These are phyloP conservation scores for Oryctes rhinoceros DNA, from an alignment of 1,140 invertebrate species.

Conservation along the genomic window DNA sequence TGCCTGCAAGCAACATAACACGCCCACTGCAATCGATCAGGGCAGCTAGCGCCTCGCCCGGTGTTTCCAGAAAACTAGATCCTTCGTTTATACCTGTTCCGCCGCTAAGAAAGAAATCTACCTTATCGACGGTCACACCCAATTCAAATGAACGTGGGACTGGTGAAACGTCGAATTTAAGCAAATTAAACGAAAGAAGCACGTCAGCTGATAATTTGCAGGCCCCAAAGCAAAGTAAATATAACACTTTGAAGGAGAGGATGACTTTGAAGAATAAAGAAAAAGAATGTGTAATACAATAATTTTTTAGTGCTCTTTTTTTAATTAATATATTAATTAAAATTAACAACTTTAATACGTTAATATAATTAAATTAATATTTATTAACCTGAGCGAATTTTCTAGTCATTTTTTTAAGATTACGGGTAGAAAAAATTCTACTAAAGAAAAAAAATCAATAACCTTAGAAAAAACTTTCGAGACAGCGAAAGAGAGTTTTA, in stretches of 20 bases:
- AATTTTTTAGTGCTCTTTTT: slow-evolving; percentile 37
- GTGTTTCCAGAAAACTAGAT: not conserved
- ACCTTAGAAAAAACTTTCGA: not conserved
- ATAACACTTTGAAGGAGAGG: not conserved
- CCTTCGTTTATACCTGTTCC: not conserved
- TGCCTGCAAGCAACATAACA: not conserved
- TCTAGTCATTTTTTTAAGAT: slow-evolving; percentile 47
- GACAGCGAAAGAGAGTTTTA: not conserved
- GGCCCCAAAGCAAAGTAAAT: not conserved
- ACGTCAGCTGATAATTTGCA: slow-evolving; percentile 28
- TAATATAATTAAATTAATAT: slow-evolving; percentile 25
- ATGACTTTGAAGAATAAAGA: slow-evolving; percentile 40
- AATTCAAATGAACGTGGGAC: not conserved
- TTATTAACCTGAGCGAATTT: slow-evolving; percentile 30
- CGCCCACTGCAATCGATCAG: not conserved
- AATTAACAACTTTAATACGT: slow-evolving; percentile 21
- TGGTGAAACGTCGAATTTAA: not conserved
- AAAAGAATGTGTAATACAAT: slow-evolving; percentile 47
- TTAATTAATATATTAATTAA: not conserved
- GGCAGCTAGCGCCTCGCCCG: slow-evolving; percentile 19
- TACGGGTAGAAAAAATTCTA: slow-evolving; percentile 39
- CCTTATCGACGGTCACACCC: not conserved
- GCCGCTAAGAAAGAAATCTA: slow-evolving; percentile 36
- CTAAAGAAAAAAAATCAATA: not conserved
- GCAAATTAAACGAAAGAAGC: slow-evolving; percentile 10